Conservation (phyloP, 2,797 vertebrate species). For the Hozukius guyotensis region DNA sequence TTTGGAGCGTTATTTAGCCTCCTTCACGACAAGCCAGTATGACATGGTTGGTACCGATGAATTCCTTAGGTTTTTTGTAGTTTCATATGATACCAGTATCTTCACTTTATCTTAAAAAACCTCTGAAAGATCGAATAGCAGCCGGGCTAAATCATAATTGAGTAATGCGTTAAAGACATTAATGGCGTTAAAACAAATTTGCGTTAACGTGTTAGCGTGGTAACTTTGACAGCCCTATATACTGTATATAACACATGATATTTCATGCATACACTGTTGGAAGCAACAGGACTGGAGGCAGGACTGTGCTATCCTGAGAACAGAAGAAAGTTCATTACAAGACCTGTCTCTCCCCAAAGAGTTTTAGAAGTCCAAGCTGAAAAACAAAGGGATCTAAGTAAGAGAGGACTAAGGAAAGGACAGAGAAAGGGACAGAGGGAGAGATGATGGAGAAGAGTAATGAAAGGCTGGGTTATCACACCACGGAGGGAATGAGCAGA, state of each 20-base stretch:
- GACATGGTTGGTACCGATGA: too few species aligned
- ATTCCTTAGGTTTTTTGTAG: too few species aligned
- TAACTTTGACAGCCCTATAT: too few species aligned
- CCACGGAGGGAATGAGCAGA: slow-evolving; percentile 68
- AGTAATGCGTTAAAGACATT: too few species aligned
- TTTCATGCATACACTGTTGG: background rate
- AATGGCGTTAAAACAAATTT: too few species aligned
- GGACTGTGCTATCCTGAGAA: slow-evolving; percentile 7
- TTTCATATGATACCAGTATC: too few species aligned
- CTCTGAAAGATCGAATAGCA: too few species aligned
- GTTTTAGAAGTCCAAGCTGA: slow-evolving; percentile 54
- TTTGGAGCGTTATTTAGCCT: too few species aligned
- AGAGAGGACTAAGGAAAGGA: slow-evolving; percentile 43
- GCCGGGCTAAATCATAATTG: too few species aligned
- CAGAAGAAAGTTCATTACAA: slow-evolving; percentile 52
- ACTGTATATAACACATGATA: background rate
- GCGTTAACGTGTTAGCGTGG: too few species aligned
- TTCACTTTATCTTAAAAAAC: too few species aligned
- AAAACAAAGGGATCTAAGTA: slow-evolving; percentile 57
- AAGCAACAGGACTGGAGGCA: background rate
- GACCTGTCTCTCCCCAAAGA: slow-evolving; percentile 46
- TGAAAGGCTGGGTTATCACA: slow-evolving; percentile 77
- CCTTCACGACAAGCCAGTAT: too few species aligned
- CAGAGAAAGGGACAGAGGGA: slow-evolving; percentile 46
- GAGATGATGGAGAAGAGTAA: slow-evolving; percentile 72